These are phyloP conservation scores for Malacoraja senta DNA, from an alignment of 2,797 vertebrate genomes.

Conservation along the genomic window DNA sequence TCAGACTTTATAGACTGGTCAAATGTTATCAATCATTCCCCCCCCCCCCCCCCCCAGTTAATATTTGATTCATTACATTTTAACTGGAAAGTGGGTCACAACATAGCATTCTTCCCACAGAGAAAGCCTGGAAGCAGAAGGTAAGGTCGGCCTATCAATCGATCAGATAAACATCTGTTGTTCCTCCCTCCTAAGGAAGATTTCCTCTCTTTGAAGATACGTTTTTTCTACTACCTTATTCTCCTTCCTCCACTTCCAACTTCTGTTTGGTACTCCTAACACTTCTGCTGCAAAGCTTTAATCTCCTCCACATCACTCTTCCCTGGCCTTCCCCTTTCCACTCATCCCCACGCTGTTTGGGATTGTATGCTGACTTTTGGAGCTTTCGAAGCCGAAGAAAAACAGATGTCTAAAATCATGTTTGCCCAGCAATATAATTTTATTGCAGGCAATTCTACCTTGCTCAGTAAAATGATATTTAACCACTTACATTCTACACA, in stretches of 20 bases:
- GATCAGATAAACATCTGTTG: not conserved
- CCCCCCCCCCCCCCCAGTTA: too few species aligned
- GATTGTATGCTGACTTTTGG: not conserved
- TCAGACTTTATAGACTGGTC: not conserved
- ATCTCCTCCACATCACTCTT: not conserved
- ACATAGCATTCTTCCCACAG: not conserved
- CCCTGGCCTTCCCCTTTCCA: not conserved
- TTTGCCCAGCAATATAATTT: conserved; percentile 6
- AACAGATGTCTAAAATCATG: not conserved
- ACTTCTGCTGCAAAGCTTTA: not conserved
- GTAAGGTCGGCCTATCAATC: not conserved
- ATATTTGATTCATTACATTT: not conserved
- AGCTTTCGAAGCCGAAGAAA: not conserved
- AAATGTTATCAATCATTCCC: not conserved
- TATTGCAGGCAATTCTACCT: not conserved
- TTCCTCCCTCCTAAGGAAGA: not conserved
- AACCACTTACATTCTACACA: not conserved
- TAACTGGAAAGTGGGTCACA: not conserved
- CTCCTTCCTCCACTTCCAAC: not conserved
- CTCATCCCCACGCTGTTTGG: not conserved
- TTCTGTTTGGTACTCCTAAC: not conserved
- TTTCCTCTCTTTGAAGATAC: not conserved
- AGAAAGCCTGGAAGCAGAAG: not conserved
- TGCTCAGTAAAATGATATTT: not conserved
- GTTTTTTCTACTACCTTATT: not conserved